Evolutionary conservation across 2,113 vertebrate genomes (phyloP).

Genomic region (Spilogale gracilis): DNA sequence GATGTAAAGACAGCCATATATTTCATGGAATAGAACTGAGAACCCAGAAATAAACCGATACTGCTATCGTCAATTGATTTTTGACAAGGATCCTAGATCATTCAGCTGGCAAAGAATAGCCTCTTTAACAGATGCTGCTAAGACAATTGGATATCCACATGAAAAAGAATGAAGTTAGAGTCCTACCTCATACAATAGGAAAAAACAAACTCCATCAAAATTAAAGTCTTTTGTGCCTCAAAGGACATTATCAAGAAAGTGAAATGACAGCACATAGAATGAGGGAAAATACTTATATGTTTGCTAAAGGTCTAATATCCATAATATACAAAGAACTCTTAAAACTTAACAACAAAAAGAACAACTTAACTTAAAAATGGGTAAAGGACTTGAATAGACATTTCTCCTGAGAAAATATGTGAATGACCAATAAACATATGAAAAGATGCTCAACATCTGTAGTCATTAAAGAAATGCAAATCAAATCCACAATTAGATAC

Average conservation of each 20-base stretch:
- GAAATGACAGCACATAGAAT: background rate
- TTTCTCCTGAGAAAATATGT: background rate
- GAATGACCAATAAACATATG: background rate
- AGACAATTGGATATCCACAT: background rate
- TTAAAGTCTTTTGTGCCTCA: background rate
- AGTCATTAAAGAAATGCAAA: slow-evolving; percentile 12
- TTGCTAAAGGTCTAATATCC: background rate
- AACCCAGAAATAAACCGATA: background rate
- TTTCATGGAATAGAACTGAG: background rate
- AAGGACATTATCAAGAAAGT: background rate
- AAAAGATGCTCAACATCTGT: background rate
- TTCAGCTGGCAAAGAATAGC: background rate
- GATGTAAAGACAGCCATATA: background rate
- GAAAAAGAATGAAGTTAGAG: background rate
- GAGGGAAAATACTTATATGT: background rate
- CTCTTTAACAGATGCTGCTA: background rate
- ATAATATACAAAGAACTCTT: background rate
- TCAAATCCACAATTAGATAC: background rate
- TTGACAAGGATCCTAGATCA: background rate
- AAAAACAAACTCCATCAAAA: background rate
- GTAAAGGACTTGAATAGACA: background rate
- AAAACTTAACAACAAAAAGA: background rate
- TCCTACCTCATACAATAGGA: background rate
- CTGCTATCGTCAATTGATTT: background rate
- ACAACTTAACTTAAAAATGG: background rate